Evolutionary conservation across 2,888 invertebrate species (phyloP).

Genomic region (Bembecia ichneumoniformis): DNA sequence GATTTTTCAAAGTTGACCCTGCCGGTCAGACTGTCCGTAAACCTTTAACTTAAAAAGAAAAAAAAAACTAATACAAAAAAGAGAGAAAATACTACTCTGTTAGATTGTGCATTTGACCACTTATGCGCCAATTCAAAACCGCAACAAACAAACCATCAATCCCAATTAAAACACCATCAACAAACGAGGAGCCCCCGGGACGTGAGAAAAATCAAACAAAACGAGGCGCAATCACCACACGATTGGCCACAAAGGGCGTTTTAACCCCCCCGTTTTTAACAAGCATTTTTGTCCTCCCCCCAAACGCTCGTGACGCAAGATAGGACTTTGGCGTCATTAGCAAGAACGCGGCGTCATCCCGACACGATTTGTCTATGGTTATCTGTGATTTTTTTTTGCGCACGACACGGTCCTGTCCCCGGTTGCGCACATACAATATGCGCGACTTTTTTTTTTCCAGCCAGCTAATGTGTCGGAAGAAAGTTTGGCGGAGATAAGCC

Average conservation of each 20-base stretch:
- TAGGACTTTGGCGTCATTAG: slow-evolving; percentile 66
- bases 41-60: no score
- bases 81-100: no score
- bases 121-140: neutral
- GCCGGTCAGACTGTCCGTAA: no score
- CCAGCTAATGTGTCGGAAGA: slow-evolving; percentile 61
- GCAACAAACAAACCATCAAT: slow-evolving; percentile 49
- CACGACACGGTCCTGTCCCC: slow-evolving; percentile 39
- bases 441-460: slow-evolving; percentile 42
- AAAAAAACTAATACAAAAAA: no score
- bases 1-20: no score
- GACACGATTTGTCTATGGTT: slow-evolving; percentile 68
- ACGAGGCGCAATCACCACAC: slow-evolving; percentile 40
- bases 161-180: slow-evolving; percentile 58
- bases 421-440: slow-evolving; percentile 57
- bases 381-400: slow-evolving; percentile 50
- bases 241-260: slow-evolving; percentile 43
- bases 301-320: slow-evolving; percentile 39
- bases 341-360: slow-evolving; percentile 49
- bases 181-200: slow-evolving; percentile 20
- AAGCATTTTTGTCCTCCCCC: slow-evolving; percentile 39
- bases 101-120: neutral
- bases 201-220: slow-evolving; percentile 66
- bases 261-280: slow-evolving; percentile 41
- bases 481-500: slow-evolving; percentile 53